A percentile compares a stretch with the other conserved stretches of the same genome.
phyloP scores from a whole-genome alignment of 2,797 vertebrate species.

The Chiloscyllium punctatum region DNA sequence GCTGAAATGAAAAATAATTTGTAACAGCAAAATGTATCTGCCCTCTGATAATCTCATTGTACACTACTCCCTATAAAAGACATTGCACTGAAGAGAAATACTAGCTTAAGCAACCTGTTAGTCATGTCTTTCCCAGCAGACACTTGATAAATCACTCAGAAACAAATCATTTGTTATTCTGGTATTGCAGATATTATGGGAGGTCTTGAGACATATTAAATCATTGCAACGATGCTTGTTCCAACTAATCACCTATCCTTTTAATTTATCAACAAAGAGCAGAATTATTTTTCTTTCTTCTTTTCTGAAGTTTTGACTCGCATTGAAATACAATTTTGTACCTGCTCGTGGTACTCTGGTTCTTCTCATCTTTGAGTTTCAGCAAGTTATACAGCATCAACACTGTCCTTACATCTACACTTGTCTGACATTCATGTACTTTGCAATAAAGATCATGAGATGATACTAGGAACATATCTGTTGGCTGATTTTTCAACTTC shows the following conservation, averaged over 20 bases:
- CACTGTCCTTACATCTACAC: not conserved
- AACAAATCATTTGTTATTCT: constrained; percentile 21
- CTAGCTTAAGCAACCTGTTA: constrained; percentile 17
- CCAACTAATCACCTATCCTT: not conserved
- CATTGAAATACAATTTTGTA: not conserved
- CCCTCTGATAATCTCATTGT: not conserved
- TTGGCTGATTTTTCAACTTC: not conserved
- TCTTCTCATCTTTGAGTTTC: not conserved
- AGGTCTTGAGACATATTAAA: constrained; percentile 31
- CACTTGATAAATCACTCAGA: constrained; percentile 6
- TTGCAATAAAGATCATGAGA: not conserved
- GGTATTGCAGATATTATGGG: constrained; percentile 13
- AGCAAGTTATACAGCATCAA: not conserved
- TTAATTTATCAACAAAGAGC: constrained; percentile 9
- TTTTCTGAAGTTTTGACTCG: not conserved
- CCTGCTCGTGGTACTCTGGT: not conserved
- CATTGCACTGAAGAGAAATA: not conserved
- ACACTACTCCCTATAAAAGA: not conserved
- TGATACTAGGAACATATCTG: not conserved
- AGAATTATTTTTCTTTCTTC: not conserved
- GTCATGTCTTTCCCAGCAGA: constrained; percentile 13
- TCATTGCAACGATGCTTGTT: constrained; percentile 21
- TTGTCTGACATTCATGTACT: not conserved
- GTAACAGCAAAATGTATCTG: not conserved
- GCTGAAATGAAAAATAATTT: not conserved